A percentile compares a stretch with the other conserved stretches of the same genome.
Conservation (phyloP, 2,797 vertebrate species). For the Hippopotamyrus pictus region DNA sequence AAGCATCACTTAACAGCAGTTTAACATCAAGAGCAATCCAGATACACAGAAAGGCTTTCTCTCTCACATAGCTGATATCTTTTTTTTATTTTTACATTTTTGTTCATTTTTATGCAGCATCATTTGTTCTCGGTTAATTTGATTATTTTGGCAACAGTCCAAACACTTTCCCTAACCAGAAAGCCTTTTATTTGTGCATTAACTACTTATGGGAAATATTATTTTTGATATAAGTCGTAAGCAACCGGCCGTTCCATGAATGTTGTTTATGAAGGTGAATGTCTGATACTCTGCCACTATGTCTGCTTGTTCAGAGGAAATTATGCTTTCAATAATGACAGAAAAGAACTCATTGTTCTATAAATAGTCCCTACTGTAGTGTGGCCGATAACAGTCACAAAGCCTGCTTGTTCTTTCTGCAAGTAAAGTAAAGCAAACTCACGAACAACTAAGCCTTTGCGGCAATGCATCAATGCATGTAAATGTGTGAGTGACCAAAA, state of each 20-base stretch:
- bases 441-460: not conserved
- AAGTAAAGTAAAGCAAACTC: not conserved
- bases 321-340: not conserved
- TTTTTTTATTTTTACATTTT: not conserved
- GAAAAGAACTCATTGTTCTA: not conserved
- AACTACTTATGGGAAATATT: not conserved
- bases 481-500: not conserved
- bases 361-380: not conserved
- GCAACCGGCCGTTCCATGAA: not conserved
- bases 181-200: not conserved
- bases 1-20: not conserved
- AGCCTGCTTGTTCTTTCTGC: not conserved
- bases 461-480: not conserved
- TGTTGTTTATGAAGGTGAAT: slow-evolving; percentile 1
- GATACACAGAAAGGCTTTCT: not conserved
- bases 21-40: not conserved
- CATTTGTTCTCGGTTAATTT: not conserved
- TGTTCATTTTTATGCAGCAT: not conserved
- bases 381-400: not conserved
- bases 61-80: not conserved
- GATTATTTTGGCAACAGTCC: not conserved
- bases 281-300: not conserved
- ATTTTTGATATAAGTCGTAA: not conserved
- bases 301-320: not conserved
- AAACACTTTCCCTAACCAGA: not conserved